Percentiles rank a stretch among this genome's conserved stretches.
phyloP scores from a whole-genome alignment of 2,888 invertebrate species.

The Amiota mariae region DNA sequence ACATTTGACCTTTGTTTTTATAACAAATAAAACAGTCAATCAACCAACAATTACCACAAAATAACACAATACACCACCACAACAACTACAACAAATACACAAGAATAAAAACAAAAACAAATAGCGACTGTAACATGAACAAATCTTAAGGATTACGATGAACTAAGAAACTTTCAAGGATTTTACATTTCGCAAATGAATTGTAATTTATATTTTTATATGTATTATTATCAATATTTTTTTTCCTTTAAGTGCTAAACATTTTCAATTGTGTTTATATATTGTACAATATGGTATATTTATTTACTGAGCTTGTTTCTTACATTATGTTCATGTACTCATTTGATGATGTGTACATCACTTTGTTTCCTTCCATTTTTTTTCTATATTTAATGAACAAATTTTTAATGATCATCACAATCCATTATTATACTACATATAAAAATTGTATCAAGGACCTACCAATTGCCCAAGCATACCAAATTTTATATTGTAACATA shows the following conservation, averaged over 20 bases:
- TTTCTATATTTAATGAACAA: not conserved
- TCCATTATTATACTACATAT: too few relatives aligned
- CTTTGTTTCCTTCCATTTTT: not conserved
- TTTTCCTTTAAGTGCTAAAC: constrained; percentile 20
- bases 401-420: too few relatives aligned
- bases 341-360: too few relatives aligned
- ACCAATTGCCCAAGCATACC: too few relatives aligned
- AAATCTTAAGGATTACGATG: not conserved
- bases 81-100: constrained; percentile 10
- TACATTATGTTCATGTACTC: too few relatives aligned
- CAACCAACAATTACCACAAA: constrained; percentile 33
- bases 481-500: too few relatives aligned
- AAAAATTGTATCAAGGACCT: too few relatives aligned
- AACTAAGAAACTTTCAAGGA: constrained; percentile 37
- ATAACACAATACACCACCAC: constrained; percentile 23
- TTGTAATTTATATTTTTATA: constrained; percentile 26
- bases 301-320: too few relatives aligned
- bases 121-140: not conserved
- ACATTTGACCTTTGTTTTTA: constrained; percentile 59
- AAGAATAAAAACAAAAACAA: constrained; percentile 8
- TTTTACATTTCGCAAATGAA: constrained; percentile 27
- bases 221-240: constrained; percentile 30
- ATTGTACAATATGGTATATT: too few relatives aligned
- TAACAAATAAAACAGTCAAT: constrained; percentile 35
- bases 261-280: constrained; percentile 13